Evolutionary conservation across 2,888 invertebrate genomes (phyloP).

Genomic region (Corbicula japonica): DNA sequence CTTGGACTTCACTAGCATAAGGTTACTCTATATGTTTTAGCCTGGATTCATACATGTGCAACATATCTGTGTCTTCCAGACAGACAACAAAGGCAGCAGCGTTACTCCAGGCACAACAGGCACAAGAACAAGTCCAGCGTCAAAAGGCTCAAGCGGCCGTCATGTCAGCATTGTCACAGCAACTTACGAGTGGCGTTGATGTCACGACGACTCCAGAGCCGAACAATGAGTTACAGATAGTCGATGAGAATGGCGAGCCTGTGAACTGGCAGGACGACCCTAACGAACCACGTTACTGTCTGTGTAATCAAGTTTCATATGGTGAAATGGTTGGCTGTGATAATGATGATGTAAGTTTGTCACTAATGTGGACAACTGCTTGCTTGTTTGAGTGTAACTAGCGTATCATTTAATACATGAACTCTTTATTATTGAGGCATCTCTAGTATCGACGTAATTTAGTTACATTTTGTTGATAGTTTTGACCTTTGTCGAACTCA

Average conservation of each 20-base stretch:
- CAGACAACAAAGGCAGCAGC: slow-evolving; percentile 81
- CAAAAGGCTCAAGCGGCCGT: slow-evolving; percentile 72
- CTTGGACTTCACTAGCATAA: too few species aligned
- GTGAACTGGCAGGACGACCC: slow-evolving; percentile 97
- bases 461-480: too few species aligned
- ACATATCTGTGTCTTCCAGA: slow-evolving; percentile 61
- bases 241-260: slow-evolving; percentile 79
- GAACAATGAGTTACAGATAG: slow-evolving; percentile 80
- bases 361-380: too few species aligned
- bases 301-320: slow-evolving; percentile 98
- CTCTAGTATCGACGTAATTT: too few species aligned
- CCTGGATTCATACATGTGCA: background rate
- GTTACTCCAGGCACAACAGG: slow-evolving; percentile 64
- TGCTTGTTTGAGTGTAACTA: too few species aligned
- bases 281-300: slow-evolving; percentile 97
- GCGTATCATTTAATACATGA: too few species aligned
- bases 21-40: too few species aligned
- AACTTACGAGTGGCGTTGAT: slow-evolving; percentile 78
- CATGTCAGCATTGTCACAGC: slow-evolving; percentile 87
- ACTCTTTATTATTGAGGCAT: too few species aligned
- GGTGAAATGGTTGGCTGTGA: slow-evolving; percentile 99
- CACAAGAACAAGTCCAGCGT: slow-evolving; percentile 52
- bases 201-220: slow-evolving; percentile 86
- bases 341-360: slow-evolving; percentile 94
- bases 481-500: too few species aligned